Evolutionary conservation across 64 coral and sea anemone species (phyloP).

Genomic region (Montipora capricornis): DNA sequence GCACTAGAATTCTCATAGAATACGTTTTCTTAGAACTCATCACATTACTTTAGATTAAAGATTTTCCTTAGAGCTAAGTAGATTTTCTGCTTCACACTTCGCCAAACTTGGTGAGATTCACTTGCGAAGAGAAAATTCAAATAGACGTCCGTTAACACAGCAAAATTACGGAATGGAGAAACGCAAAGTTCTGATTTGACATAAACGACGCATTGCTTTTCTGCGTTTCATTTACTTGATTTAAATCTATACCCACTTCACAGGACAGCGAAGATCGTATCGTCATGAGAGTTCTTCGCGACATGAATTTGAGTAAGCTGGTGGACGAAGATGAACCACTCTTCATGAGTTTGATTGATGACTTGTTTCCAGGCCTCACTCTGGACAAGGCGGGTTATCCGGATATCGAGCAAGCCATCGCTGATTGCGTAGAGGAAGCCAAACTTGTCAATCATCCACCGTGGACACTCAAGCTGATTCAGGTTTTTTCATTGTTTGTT

Average conservation of each 20-base stretch:
- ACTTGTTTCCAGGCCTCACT: slow-evolving; percentile 98
- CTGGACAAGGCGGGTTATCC: slow-evolving; percentile 98
- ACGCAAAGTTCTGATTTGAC: no score
- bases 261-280: slow-evolving; percentile 96
- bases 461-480: slow-evolving; percentile 96
- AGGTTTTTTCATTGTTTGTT: slow-evolving; percentile 59
- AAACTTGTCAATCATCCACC: slow-evolving; percentile 99
- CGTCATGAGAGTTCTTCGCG: slow-evolving; percentile 98
- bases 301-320: slow-evolving; percentile 99
- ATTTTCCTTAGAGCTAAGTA: no score
- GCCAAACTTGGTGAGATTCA: no score
- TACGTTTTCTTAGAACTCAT: no score
- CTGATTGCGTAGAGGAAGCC: slow-evolving; percentile 92
- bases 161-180: no score
- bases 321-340: slow-evolving; percentile 99
- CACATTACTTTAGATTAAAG: no score
- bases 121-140: no score
- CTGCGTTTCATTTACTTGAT: not conserved
- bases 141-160: no score
- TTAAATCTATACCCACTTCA: not conserved
- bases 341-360: slow-evolving; percentile 97
- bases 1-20: no score
- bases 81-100: no score
- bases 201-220: not conserved
- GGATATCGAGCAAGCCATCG: slow-evolving; percentile 97